A percentile compares a stretch with the other conserved stretches of the same genome.
Evolutionary conservation across 2,888 invertebrate species (phyloP).

Genomic region (Drymonia ruficornis): DNA sequence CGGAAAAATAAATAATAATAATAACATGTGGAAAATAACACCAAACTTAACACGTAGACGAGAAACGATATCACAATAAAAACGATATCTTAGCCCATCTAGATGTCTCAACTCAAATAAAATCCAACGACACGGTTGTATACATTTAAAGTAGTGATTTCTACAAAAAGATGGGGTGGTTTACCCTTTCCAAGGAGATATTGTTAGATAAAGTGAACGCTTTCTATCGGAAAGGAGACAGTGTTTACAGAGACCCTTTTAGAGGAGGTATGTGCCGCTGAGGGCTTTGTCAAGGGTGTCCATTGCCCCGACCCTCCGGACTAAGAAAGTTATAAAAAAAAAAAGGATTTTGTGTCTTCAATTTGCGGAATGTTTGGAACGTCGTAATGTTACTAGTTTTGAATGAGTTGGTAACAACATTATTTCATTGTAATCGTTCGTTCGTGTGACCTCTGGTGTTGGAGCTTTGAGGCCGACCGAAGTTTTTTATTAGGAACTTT

Average conservation of each 20-base stretch:
- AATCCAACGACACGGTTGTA: constrained; percentile 38
- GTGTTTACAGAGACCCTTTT: constrained; percentile 54
- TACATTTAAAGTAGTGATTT: constrained; percentile 48
- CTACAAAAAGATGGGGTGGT: constrained; percentile 42
- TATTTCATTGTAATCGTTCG: too few species aligned
- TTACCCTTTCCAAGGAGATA: constrained; percentile 48
- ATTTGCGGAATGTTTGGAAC: constrained; percentile 23
- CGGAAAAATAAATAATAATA: too few species aligned
- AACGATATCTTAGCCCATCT: constrained; percentile 14
- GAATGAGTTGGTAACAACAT: too few species aligned
- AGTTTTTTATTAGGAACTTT: too few species aligned
- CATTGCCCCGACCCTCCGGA: constrained; percentile 46
- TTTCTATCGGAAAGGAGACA: constrained; percentile 54
- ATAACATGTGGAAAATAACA: neutral
- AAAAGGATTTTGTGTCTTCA: constrained; percentile 32
- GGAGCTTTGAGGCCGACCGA: too few species aligned
- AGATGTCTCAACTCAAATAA: constrained; percentile 39
- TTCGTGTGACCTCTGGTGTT: too few species aligned
- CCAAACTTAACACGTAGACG: neutral
- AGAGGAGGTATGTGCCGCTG: constrained; percentile 44
- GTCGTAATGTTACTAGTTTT: too few species aligned
- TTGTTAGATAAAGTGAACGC: constrained; percentile 57
- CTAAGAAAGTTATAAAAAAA: constrained; percentile 23
- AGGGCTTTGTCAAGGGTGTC: constrained; percentile 54
- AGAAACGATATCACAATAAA: neutral